Percentiles rank a stretch among this genome's conserved stretches.
Conservation (phyloP, 1,140 invertebrate genomes). For the Venturia canescens region DNA sequence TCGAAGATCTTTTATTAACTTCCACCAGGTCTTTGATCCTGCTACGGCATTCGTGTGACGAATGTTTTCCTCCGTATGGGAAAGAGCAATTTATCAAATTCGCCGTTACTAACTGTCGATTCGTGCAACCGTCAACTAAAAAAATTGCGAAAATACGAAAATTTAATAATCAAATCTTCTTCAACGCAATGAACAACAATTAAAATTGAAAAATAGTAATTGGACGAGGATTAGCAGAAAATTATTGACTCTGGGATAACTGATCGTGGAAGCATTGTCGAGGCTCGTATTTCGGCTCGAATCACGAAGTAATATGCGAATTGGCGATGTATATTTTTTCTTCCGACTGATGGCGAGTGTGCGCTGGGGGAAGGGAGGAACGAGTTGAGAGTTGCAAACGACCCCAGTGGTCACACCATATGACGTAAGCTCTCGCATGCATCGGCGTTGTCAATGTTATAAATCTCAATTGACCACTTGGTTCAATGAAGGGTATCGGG, state of each 20-base stretch:
- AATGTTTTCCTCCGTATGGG: too few species aligned
- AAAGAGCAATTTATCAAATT: not conserved
- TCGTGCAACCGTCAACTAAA: too few species aligned
- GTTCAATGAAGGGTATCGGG: slow-evolving; percentile 51
- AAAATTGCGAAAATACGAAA: too few species aligned
- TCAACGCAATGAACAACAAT: too few species aligned
- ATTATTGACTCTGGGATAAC: not conserved
- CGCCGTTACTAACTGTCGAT: too few species aligned
- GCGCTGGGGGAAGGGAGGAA: not conserved
- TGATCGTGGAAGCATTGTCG: not conserved
- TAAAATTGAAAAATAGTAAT: not conserved
- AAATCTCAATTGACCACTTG: slow-evolving; percentile 56
- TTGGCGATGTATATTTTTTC: slow-evolving; percentile 25
- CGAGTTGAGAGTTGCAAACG: slow-evolving; percentile 40
- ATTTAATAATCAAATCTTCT: too few species aligned
- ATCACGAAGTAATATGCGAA: slow-evolving; percentile 17
- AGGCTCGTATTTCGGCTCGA: not conserved
- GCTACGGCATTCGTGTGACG: too few species aligned
- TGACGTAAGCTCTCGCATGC: slow-evolving; percentile 33
- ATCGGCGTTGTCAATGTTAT: slow-evolving; percentile 54
- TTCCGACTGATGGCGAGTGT: not conserved
- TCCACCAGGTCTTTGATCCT: too few species aligned
- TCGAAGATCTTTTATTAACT: too few species aligned
- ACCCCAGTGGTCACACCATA: slow-evolving; percentile 35
- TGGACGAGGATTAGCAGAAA: too few species aligned